Percentiles rank a stretch among this genome's conserved stretches.
Evolutionary conservation across 2,888 invertebrate genomes (phyloP).

Genomic region (Auanema sp.): DNA sequence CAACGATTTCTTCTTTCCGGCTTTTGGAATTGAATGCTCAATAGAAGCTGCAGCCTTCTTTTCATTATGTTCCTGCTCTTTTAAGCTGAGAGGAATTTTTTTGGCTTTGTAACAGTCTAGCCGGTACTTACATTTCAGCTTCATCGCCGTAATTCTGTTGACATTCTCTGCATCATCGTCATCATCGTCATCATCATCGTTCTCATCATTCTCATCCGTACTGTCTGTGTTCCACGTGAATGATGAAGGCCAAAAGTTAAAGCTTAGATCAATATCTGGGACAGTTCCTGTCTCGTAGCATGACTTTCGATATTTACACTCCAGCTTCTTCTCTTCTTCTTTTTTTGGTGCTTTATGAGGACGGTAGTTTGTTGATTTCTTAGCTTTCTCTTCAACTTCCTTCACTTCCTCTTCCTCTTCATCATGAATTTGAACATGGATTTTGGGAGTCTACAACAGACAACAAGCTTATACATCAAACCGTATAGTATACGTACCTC

Average conservation of each 20-base stretch:
- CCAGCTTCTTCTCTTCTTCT: slow-evolving; percentile 21
- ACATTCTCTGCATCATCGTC: slow-evolving; percentile 37
- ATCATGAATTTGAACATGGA: slow-evolving; percentile 22
- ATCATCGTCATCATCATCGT: slow-evolving; percentile 31
- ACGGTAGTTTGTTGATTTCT: slow-evolving; percentile 10
- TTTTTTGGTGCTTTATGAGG: slow-evolving; percentile 12
- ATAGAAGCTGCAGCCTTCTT: slow-evolving; percentile 17
- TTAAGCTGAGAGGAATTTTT: slow-evolving; percentile 29
- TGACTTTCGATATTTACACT: slow-evolving; percentile 49
- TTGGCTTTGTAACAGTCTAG: slow-evolving; percentile 40
- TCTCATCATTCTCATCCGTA: slow-evolving; percentile 17
- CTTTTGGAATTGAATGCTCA: slow-evolving; percentile 10
- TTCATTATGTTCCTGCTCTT: slow-evolving; percentile 33
- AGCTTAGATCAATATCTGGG: slow-evolving; percentile 28
- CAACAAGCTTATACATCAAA: too few species aligned
- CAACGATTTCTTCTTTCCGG: slow-evolving; percentile 45
- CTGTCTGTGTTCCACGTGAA: background rate
- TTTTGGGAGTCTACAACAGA: background rate
- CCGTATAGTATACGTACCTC: too few species aligned
- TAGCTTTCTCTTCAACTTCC: slow-evolving; percentile 28
- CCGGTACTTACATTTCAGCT: slow-evolving; percentile 48
- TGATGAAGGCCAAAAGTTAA: slow-evolving; percentile 14
- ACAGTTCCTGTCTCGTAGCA: slow-evolving; percentile 47
- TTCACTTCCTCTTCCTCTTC: slow-evolving; percentile 25
- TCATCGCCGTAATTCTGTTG: slow-evolving; percentile 26